Percentiles rank a stretch among this genome's conserved stretches.
These are phyloP conservation scores for Cyphomyrus discorhynchus DNA, from an alignment of 2,113 vertebrate genomes.

Conservation along the genomic window DNA sequence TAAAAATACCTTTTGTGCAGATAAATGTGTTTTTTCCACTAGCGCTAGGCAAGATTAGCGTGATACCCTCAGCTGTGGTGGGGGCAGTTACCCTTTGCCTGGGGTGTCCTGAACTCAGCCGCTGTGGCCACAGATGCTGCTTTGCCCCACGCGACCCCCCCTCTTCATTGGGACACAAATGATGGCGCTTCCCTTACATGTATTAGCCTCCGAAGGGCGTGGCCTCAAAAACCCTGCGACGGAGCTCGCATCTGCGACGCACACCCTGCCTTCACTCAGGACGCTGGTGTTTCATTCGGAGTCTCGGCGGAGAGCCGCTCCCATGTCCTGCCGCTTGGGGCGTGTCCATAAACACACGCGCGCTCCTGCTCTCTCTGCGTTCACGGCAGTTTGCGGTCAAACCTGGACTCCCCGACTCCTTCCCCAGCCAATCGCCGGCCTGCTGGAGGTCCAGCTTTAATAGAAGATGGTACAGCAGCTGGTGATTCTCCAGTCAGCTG, in stretches of 20 bases:
- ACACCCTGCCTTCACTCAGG: neutral
- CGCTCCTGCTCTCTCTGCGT: neutral
- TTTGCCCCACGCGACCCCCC: neutral
- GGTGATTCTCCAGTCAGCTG: neutral
- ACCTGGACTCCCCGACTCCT: neutral
- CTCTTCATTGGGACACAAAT: neutral
- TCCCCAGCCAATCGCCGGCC: neutral
- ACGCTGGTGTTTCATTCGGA: neutral
- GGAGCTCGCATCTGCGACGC: neutral
- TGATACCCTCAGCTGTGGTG: neutral
- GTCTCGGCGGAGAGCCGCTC: too few species aligned
- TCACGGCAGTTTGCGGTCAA: neutral
- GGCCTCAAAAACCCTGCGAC: neutral
- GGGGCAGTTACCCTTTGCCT: neutral
- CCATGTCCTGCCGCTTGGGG: neutral
- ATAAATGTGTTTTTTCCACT: constrained; percentile 1
- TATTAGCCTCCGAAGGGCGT: neutral
- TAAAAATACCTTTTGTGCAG: neutral
- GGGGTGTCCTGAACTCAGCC: neutral
- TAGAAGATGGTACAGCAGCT: neutral
- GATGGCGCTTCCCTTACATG: neutral
- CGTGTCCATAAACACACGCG: neutral
- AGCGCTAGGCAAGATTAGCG: neutral
- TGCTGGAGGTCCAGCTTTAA: neutral
- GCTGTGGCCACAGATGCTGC: neutral